phyloP scores from a whole-genome alignment of 1,140 invertebrate genomes.

The Sycophaga agraensis region DNA sequence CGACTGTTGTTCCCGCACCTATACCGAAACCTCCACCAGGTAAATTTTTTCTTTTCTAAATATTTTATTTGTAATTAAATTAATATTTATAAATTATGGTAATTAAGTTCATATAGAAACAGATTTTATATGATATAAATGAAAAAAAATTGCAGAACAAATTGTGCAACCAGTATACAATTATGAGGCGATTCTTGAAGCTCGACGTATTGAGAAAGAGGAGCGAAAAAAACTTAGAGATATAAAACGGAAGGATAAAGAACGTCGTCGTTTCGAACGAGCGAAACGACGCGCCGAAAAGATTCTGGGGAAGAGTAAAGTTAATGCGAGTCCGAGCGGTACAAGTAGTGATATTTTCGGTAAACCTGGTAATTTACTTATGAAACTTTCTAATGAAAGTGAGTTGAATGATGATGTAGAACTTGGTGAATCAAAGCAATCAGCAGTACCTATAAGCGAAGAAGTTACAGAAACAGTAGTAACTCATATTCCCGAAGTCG shows the following conservation, averaged over 20 bases:
- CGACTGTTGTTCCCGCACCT: constrained; percentile 40
- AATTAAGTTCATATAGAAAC: too few species aligned
- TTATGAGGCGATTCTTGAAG: constrained; percentile 53
- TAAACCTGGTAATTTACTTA: neutral
- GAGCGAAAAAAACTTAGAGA: constrained; percentile 51
- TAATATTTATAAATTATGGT: too few species aligned
- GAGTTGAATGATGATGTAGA: constrained; percentile 28
- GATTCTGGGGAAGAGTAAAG: constrained; percentile 33
- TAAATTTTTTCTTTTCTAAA: neutral
- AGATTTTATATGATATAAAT: too few species aligned
- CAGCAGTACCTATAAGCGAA: constrained; percentile 8
- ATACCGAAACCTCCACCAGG: constrained; percentile 32
- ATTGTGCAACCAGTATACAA: constrained; percentile 50
- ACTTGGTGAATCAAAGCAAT: constrained; percentile 30
- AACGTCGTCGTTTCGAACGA: constrained; percentile 42
- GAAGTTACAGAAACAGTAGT: constrained; percentile 1
- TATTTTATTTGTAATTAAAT: too few species aligned
- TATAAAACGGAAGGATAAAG: constrained; percentile 44
- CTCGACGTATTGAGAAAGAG: constrained; percentile 48
- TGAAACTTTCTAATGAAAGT: neutral
- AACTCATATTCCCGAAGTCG: constrained; percentile 28
- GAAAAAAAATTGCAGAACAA: too few species aligned
- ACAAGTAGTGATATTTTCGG: neutral
- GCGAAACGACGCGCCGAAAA: constrained; percentile 44
- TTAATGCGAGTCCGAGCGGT: neutral